Percentiles rank a stretch among this genome's conserved stretches.
Evolutionary conservation across 92 coral and sea anemone genomes (phyloP).

Genomic region (Metridium senile): DNA sequence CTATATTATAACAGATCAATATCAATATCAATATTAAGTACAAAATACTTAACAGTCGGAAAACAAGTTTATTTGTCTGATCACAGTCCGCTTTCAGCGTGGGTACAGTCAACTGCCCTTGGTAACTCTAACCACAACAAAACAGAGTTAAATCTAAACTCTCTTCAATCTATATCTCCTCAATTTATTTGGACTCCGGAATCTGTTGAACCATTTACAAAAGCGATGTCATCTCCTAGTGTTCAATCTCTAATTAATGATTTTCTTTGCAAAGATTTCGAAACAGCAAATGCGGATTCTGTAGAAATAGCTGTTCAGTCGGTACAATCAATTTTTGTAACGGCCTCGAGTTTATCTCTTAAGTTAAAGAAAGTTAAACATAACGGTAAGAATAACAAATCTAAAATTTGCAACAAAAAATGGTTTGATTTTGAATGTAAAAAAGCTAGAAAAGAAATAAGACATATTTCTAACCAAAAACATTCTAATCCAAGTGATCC

Average conservation of each 20-base stretch:
- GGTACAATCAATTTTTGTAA: conserved; percentile 38
- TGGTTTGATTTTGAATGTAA: conserved; percentile 39
- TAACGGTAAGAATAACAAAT: background rate
- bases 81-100: conserved; percentile 31
- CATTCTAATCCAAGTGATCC: conserved; percentile 32
- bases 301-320: conserved; percentile 18
- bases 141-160: conserved; percentile 14
- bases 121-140: background rate
- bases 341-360: conserved; percentile 24
- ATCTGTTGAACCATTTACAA: conserved; percentile 30
- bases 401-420: conserved; percentile 17
- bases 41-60: conserved; percentile 33
- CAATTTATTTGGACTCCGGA: too few relatives aligned
- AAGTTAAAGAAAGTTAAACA: conserved; percentile 9
- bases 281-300: conserved; percentile 13
- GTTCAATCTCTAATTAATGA: conserved; percentile 23
- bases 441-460: conserved; percentile 24
- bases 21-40: conserved; percentile 5
- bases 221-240: conserved; percentile 28
- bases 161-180: conserved; percentile 27
- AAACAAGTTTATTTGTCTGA: conserved; percentile 31
- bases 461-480: conserved; percentile 43
- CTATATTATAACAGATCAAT: conserved; percentile 39
- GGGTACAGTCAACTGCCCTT: conserved; percentile 27
- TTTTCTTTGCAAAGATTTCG: conserved; percentile 23